Percentiles rank a stretch among this genome's conserved stretches.
Conservation (phyloP, 2,113 vertebrate genomes). For the Nibea coibor region DNA sequence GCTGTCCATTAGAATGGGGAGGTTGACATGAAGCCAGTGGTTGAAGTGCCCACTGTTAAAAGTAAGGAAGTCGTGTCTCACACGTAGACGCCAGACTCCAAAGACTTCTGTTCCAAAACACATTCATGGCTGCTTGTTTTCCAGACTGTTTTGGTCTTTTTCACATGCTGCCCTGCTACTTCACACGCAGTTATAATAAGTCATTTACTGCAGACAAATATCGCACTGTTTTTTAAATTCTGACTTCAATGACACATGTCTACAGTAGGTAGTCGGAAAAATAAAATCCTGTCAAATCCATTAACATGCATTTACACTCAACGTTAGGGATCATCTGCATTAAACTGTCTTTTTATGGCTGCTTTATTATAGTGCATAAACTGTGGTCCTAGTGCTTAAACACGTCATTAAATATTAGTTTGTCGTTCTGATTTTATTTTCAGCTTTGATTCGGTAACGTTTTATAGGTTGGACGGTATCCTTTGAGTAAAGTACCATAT, state of each 20-base stretch:
- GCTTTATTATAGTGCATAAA: conserved; percentile 62
- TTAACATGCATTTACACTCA: conserved; percentile 47
- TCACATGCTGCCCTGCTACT: conserved; percentile 14
- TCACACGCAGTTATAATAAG: conserved; percentile 38
- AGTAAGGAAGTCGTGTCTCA: conserved; percentile 70
- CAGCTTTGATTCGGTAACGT: conserved; percentile 57
- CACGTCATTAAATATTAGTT: conserved; percentile 68
- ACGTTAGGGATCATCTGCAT: conserved; percentile 38
- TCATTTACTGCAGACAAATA: conserved; percentile 33
- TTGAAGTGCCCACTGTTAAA: conserved; percentile 71
- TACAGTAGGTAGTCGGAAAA: conserved; percentile 34
- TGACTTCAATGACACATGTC: conserved; percentile 49
- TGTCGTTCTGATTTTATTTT: conserved; percentile 67
- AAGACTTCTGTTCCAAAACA: conserved; percentile 55
- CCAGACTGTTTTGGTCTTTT: conserved; percentile 21
- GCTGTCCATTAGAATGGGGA: conserved; percentile 78
- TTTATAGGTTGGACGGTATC: conserved; percentile 54
- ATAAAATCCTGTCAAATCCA: conserved; percentile 45
- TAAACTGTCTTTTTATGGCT: conserved; percentile 55
- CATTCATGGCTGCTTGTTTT: conserved; percentile 39
- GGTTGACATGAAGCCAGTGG: conserved; percentile 78
- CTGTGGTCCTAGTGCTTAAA: conserved; percentile 64
- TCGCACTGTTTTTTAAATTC: conserved; percentile 23
- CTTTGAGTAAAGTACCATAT: conserved; percentile 22
- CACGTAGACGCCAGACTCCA: conserved; percentile 44